Conservation (phyloP, 2,888 invertebrate species). For the Cephus runcator region DNA sequence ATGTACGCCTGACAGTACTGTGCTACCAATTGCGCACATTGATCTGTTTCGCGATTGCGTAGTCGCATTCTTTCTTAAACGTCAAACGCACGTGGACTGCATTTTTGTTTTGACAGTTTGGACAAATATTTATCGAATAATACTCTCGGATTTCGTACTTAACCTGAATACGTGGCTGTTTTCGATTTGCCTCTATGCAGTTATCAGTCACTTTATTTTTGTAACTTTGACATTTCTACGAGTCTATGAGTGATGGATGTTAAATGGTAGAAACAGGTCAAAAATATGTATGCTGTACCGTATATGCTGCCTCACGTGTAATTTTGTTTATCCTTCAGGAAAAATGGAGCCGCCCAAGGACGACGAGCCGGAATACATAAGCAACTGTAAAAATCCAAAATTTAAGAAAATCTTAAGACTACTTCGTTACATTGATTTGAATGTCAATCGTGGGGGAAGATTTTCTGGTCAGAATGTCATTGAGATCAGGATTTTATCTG, state of each 20-base stretch:
- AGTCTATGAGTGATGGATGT: too few species aligned
- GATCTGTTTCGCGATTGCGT: background rate
- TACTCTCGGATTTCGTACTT: too few species aligned
- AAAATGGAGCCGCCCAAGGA: slow-evolving; percentile 63
- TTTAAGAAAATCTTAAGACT: slow-evolving; percentile 75
- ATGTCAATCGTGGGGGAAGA: slow-evolving; percentile 70
- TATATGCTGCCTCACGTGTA: background rate
- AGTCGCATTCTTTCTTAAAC: background rate
- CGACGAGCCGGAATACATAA: slow-evolving; percentile 64
- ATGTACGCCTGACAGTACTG: background rate
- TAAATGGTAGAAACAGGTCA: too few species aligned
- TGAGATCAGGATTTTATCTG: slow-evolving; percentile 75
- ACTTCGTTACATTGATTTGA: slow-evolving; percentile 69
- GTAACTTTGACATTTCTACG: too few species aligned
- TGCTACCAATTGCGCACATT: background rate
- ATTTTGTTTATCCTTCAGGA: slow-evolving; percentile 44
- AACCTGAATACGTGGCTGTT: too few species aligned
- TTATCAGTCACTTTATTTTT: too few species aligned
- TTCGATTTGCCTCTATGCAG: too few species aligned
- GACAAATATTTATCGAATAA: background rate
- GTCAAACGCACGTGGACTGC: background rate
- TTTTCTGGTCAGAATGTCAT: slow-evolving; percentile 70
- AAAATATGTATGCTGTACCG: background rate
- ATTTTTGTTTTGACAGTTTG: background rate
- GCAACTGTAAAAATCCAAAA: slow-evolving; percentile 69